Evolutionary conservation across 2,797 vertebrate species (phyloP).

Genomic region (Arnoldichthys spilopterus): DNA sequence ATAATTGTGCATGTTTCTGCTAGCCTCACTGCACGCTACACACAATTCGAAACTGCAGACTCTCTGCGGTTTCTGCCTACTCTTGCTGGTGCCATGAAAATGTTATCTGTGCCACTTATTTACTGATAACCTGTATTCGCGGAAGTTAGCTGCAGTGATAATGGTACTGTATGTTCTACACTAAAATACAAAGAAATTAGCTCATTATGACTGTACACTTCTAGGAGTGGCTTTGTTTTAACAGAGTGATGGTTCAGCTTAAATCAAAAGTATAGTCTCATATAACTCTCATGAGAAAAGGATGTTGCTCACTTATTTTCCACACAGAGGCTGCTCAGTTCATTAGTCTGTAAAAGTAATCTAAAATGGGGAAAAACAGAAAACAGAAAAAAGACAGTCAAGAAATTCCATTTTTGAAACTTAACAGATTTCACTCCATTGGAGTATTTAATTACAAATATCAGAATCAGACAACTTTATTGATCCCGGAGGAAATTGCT

Average conservation of each 20-base stretch:
- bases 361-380: conserved; percentile 38
- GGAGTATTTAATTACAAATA: too few species aligned
- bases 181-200: not conserved
- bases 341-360: conserved; percentile 58
- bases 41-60: not conserved
- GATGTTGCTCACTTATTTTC: conserved; percentile 8
- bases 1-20: not conserved
- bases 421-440: not conserved
- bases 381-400: not conserved
- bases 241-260: not conserved
- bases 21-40: not conserved
- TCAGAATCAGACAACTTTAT: too few species aligned
- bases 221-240: not conserved
- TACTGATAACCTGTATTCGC: not conserved
- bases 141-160: not conserved
- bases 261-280: not conserved
- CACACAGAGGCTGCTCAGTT: conserved; percentile 35
- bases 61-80: not conserved
- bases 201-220: not conserved
- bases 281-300: conserved; percentile 7
- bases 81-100: not conserved
- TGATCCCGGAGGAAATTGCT: too few species aligned
- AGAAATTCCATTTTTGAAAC: conserved; percentile 30
- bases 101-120: not conserved
- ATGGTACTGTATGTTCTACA: not conserved